These are phyloP conservation scores for Danio albolineatus DNA, from an alignment of 2,797 vertebrate genomes.

Conservation along the genomic window DNA sequence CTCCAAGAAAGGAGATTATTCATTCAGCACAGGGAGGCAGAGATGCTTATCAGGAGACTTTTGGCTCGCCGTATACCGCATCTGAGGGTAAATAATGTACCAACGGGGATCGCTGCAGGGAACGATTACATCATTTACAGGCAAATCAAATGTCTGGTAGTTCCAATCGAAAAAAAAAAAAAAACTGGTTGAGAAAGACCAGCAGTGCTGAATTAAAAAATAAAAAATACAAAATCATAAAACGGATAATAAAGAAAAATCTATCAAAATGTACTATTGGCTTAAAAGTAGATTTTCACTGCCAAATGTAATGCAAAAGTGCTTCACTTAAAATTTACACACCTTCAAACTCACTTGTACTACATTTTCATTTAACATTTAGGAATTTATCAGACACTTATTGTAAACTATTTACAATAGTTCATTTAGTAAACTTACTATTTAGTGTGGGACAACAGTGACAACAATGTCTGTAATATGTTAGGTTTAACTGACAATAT, in stretches of 20 bases:
- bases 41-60: slow-evolving; percentile 57
- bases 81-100: slow-evolving; percentile 57
- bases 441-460: too few relatives aligned
- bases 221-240: not conserved
- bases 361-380: too few relatives aligned
- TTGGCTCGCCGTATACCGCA: slow-evolving; percentile 51
- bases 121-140: slow-evolving; percentile 55
- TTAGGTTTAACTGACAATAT: too few relatives aligned
- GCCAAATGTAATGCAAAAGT: not conserved
- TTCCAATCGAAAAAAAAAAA: not conserved
- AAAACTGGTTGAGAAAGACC: not conserved
- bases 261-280: too few relatives aligned
- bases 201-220: not conserved
- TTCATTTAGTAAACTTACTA: too few relatives aligned
- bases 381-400: too few relatives aligned
- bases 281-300: not conserved
- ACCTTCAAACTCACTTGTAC: not conserved
- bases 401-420: too few relatives aligned
- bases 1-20: slow-evolving; percentile 36
- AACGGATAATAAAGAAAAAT: not conserved
- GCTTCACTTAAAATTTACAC: slow-evolving; percentile 17
- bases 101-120: slow-evolving; percentile 33
- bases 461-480: too few relatives aligned
- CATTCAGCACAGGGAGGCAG: slow-evolving; percentile 43
- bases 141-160: not conserved